These are phyloP conservation scores for Uria aalge DNA, from an alignment of 2,113 vertebrate genomes.

Conservation along the genomic window DNA sequence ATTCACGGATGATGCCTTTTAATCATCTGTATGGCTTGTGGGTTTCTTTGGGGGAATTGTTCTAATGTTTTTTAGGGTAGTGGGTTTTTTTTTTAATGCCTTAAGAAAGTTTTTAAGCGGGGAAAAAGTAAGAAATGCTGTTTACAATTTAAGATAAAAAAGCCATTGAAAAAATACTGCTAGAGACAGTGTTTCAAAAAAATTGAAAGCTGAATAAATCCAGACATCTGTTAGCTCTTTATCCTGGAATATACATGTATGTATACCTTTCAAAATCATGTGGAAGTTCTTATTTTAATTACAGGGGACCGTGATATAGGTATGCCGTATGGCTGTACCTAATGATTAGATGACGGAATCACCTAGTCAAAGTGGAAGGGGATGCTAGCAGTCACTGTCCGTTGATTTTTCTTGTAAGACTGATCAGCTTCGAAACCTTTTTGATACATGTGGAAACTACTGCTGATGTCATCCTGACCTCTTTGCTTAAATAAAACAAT, in stretches of 20 bases:
- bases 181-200: not conserved
- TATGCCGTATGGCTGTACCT: not conserved
- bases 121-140: not conserved
- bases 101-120: not conserved
- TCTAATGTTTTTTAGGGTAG: not conserved
- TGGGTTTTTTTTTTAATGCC: accelerated
- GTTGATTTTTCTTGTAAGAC: not conserved
- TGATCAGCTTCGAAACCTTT: not conserved
- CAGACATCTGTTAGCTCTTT: not conserved
- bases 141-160: not conserved
- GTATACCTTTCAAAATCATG: not conserved
- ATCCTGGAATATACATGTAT: not conserved
- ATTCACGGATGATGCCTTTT: not conserved
- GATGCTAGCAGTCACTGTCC: accelerated
- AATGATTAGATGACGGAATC: not conserved
- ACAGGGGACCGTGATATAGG: not conserved
- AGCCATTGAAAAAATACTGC: not conserved
- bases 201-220: not conserved
- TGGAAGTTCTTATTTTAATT: not conserved
- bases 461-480: not conserved
- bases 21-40: not conserved
- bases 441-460: not conserved
- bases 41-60: not conserved
- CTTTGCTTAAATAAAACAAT: not conserved
- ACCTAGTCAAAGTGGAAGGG: not conserved